These are phyloP conservation scores for Perca schrenkii DNA, from an alignment of 2,113 vertebrate species.

Conservation along the genomic window DNA sequence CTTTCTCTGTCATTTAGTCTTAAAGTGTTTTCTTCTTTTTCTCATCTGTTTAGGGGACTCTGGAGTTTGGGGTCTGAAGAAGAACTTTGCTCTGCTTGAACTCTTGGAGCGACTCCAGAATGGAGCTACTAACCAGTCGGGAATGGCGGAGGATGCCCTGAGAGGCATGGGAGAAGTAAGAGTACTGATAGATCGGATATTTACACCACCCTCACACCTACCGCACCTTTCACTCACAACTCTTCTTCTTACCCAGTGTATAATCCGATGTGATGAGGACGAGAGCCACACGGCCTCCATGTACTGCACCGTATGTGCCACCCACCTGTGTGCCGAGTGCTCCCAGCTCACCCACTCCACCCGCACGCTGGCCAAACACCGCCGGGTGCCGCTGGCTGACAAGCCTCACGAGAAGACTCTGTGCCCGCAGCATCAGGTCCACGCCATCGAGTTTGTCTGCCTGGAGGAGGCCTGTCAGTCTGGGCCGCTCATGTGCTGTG, in stretches of 20 bases:
- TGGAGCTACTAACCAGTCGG: slow-evolving; percentile 91
- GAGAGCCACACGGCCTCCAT: slow-evolving; percentile 95
- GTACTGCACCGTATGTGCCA: slow-evolving; percentile 98
- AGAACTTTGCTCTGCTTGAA: slow-evolving; percentile 98
- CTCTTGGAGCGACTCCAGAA: slow-evolving; percentile 96
- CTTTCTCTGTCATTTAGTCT: neutral
- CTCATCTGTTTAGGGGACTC: slow-evolving; percentile 88
- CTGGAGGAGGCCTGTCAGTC: slow-evolving; percentile 95
- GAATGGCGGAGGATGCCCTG: slow-evolving; percentile 90
- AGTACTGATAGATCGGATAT: neutral
- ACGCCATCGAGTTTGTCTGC: slow-evolving; percentile 98
- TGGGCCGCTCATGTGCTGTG: slow-evolving; percentile 97
- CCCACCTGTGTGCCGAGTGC: slow-evolving; percentile 95
- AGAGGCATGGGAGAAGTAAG: slow-evolving; percentile 95
- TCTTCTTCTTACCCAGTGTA: slow-evolving; percentile 81
- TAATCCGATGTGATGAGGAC: slow-evolving; percentile 97
- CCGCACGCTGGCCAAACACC: slow-evolving; percentile 96
- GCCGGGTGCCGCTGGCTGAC: slow-evolving; percentile 95
- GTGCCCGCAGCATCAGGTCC: slow-evolving; percentile 97
- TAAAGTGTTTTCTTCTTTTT: neutral
- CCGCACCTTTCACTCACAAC: neutral
- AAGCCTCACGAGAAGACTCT: slow-evolving; percentile 98
- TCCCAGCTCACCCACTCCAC: slow-evolving; percentile 97
- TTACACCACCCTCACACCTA: neutral
- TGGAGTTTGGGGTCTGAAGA: slow-evolving; percentile 98